phyloP scores from a whole-genome alignment of 2,113 vertebrate species.

The Cheilinus undulatus region DNA sequence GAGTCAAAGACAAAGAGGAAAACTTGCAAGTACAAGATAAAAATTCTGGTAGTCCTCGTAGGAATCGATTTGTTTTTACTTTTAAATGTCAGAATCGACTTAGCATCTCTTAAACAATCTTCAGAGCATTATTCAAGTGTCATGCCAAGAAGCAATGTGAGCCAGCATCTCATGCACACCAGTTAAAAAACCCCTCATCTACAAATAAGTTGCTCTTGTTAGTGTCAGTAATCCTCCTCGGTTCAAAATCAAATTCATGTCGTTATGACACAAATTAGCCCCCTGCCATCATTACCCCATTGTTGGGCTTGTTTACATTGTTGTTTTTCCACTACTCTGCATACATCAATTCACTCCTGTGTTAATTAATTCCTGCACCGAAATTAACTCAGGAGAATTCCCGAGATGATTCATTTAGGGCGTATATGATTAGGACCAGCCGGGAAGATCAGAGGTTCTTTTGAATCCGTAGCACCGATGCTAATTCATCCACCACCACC shows the following conservation, averaged over 20 bases:
- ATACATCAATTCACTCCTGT: slow-evolving; percentile 60
- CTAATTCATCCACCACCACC: slow-evolving; percentile 69
- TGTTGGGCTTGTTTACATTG: slow-evolving; percentile 74
- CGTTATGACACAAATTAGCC: slow-evolving; percentile 69
- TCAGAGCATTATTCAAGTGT: neutral
- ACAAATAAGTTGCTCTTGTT: slow-evolving; percentile 37
- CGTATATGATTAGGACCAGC: slow-evolving; percentile 74
- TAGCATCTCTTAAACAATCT: neutral
- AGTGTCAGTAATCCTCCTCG: slow-evolving; percentile 60
- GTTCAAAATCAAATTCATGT: slow-evolving; percentile 51
- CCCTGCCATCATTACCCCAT: slow-evolving; percentile 57
- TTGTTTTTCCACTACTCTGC: slow-evolving; percentile 64
- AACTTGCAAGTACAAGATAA: neutral
- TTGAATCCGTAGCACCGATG: slow-evolving; percentile 67
- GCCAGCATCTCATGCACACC: neutral
- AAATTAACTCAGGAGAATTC: slow-evolving; percentile 71
- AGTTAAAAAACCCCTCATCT: slow-evolving; percentile 41
- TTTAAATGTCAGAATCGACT: neutral
- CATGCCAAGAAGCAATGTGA: neutral
- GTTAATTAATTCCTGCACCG: slow-evolving; percentile 76
- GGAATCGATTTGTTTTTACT: neutral
- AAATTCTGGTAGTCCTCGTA: too few species aligned
- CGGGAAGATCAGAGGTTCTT: slow-evolving; percentile 72
- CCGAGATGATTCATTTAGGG: slow-evolving; percentile 75
- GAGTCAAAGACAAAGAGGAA: neutral